Percentiles rank a stretch among this genome's conserved stretches.
Conservation (phyloP, 2,888 invertebrate species). For the Pristionchus fissidentatus region DNA sequence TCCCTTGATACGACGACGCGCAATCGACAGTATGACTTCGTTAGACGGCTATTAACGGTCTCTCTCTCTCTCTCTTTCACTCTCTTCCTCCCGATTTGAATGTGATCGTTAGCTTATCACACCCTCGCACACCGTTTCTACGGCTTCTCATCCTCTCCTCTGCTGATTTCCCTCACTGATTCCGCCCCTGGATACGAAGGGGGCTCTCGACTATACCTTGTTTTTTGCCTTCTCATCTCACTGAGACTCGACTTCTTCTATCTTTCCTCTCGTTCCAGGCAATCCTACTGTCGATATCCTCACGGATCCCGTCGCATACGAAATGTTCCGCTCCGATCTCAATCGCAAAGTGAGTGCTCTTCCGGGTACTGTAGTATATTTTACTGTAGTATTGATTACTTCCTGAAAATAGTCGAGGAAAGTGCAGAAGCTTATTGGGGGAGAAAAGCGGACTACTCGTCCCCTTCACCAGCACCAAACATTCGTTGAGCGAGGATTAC, state of each 20-base stretch:
- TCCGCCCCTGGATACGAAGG: neutral
- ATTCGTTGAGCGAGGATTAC: too few relatives aligned
- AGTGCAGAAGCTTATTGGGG: too few relatives aligned
- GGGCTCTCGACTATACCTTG: neutral
- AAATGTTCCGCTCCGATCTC: slow-evolving; percentile 73
- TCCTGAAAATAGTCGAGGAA: too few relatives aligned
- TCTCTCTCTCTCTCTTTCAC: neutral
- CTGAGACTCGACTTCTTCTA: neutral
- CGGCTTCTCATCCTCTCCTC: slow-evolving; percentile 3
- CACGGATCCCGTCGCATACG: slow-evolving; percentile 67
- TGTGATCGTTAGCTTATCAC: too few relatives aligned
- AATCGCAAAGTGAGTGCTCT: slow-evolving; percentile 73
- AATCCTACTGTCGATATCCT: slow-evolving; percentile 67
- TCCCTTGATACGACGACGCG: too few relatives aligned
- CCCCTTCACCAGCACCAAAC: too few relatives aligned
- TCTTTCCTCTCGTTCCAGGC: slow-evolving; percentile 57
- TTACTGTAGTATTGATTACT: too few relatives aligned
- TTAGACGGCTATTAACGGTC: neutral
- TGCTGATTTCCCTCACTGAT: neutral
- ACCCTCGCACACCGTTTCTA: too few relatives aligned
- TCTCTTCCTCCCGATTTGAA: too few relatives aligned
- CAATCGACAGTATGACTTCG: too few relatives aligned
- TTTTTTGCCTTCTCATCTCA: neutral
- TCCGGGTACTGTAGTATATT: too few relatives aligned
- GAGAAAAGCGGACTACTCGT: too few relatives aligned